A percentile compares a stretch with the other conserved stretches of the same genome.
These are phyloP conservation scores for Orientallactaga sibirica DNA, from an alignment of 2,797 vertebrate species.

Conservation along the genomic window DNA sequence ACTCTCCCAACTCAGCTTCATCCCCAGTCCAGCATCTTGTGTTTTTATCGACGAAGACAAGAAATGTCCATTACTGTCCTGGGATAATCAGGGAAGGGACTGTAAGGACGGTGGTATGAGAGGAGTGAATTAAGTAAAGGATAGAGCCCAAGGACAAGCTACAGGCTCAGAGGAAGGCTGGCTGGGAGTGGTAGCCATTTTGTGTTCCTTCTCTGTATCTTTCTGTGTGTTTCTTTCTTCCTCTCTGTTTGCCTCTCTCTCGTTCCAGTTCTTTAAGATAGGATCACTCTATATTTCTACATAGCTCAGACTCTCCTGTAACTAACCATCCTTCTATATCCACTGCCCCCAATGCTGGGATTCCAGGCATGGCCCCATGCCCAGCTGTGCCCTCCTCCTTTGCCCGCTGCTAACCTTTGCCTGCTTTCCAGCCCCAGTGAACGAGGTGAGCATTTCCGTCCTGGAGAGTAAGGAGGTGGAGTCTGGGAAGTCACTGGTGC, in stretches of 20 bases:
- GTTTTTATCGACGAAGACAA: neutral
- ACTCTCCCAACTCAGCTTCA: no score
- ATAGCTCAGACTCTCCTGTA: neutral
- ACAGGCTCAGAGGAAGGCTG: neutral
- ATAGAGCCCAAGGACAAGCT: neutral
- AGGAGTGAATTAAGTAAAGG: neutral
- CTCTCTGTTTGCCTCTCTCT: no score
- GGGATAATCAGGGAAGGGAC: neutral
- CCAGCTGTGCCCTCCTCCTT: neutral
- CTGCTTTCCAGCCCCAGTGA: slow-evolving; percentile 85
- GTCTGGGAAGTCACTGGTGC: slow-evolving; percentile 79
- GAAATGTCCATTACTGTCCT: neutral
- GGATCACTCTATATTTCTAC: neutral
- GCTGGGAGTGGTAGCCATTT: neutral
- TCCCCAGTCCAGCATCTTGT: neutral
- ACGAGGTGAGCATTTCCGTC: slow-evolving; percentile 75
- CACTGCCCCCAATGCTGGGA: neutral
- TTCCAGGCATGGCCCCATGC: neutral
- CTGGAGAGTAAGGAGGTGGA: slow-evolving; percentile 78
- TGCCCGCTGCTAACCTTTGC: neutral
- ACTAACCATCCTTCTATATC: neutral
- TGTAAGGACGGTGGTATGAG: neutral
- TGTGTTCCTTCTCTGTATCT: slow-evolving; percentile 28
- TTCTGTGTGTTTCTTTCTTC: neutral
- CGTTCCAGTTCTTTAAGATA: neutral